Evolutionary conservation across 2,888 invertebrate genomes (phyloP), one percentile per base, ranked within the genome.

Genomic region (Diaperis boleti): DNA sequence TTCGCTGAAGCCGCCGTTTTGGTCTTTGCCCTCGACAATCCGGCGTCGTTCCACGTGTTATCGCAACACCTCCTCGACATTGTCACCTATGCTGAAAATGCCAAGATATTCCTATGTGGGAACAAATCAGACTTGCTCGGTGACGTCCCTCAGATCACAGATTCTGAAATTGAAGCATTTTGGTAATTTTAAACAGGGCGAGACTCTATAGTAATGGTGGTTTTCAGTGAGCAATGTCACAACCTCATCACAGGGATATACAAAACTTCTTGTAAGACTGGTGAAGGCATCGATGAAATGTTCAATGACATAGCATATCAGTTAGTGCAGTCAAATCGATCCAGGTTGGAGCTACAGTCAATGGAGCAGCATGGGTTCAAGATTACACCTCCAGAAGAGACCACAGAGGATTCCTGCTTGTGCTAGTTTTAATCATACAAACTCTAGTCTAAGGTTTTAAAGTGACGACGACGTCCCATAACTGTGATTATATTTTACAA

Each of bases 1-100:
- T 95, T 95, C 83, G 94, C 96, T 1, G 95, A 96, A 79, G 96
- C 95, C 64, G 96, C 96, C 60, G 89, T 97, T 72, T 84, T 97
- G 66, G 95, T 96, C 3, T 97, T 96, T 83, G 91, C 94, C 29
- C 83, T 95, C 68, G 94, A 95, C 77, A 95, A 95, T 83, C 89
- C 92, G 5, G 92, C 96, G 29, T 95, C 96, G 5, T 96, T 97
- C 84, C 94, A 96, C 82, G 88, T 94, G 14, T 81, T 96, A 35
- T 94, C 96, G 33, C 96, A 97, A 78, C 96, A 97, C 81, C 84
- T 96, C 50, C 85, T 97, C 52, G 96, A 97, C 78, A 94, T 96
- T 76, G 95, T 96, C 1, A 94, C 95, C 33, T 94, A 94, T 81
- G 95, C 95, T 6, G 96, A 96, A 80, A 96, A 94, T 82, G 96